These are phyloP conservation scores for Monodelphis domestica DNA, from an alignment of 2,797 vertebrate genomes.

Conservation along the genomic window DNA sequence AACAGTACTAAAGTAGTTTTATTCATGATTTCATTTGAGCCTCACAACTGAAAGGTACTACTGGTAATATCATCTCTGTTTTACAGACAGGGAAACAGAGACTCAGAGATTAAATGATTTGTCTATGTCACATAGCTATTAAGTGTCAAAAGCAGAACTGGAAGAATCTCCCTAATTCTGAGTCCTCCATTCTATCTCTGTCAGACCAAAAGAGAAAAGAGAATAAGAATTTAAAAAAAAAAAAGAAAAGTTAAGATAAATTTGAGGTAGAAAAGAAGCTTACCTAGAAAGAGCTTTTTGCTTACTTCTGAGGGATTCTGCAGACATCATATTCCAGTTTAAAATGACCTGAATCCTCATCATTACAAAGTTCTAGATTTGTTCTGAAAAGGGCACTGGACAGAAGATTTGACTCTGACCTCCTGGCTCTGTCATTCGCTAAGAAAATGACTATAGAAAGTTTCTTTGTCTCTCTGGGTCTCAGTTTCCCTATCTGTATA, in stretches of 20 bases:
- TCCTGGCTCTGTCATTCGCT: background rate
- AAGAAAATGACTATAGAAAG: background rate
- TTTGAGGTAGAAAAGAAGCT: background rate
- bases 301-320: background rate
- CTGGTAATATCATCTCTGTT: background rate
- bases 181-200: background rate
- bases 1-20: background rate
- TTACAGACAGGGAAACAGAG: background rate
- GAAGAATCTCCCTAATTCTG: background rate
- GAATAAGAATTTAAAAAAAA: background rate
- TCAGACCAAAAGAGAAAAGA: background rate
- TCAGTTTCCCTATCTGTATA: background rate
- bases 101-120: background rate
- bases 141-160: background rate
- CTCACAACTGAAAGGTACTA: background rate
- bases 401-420: background rate
- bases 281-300: background rate
- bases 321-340: background rate
- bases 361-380: background rate
- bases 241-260: background rate
- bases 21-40: background rate
- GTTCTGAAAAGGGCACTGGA: background rate
- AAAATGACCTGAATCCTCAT: background rate
- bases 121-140: background rate
- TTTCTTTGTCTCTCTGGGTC: background rate